A percentile compares a stretch with the other conserved stretches of the same genome.
These are phyloP conservation scores for Platycheirus rosarum DNA, from an alignment of 2,888 invertebrate species.

Conservation along the genomic window DNA sequence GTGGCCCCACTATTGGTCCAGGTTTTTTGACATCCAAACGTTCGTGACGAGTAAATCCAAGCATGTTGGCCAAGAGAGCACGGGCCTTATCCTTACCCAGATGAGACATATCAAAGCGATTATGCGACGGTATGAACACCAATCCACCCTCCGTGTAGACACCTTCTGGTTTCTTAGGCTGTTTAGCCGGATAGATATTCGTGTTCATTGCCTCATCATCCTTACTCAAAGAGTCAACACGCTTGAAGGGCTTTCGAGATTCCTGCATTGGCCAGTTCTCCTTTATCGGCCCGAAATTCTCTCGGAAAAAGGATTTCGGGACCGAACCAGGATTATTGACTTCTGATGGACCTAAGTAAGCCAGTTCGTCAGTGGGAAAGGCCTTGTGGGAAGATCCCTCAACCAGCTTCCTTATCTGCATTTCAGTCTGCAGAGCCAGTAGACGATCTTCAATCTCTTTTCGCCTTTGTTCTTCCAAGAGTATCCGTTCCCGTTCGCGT, in stretches of 20 bases:
- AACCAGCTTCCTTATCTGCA: constrained; percentile 14
- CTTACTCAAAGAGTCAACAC: constrained; percentile 76
- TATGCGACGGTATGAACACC: constrained; percentile 83
- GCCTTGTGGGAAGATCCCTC: background rate
- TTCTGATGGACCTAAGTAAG: constrained; percentile 3
- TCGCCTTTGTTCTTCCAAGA: constrained; percentile 23
- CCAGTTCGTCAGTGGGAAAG: constrained; percentile 17
- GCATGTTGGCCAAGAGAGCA: constrained; percentile 86
- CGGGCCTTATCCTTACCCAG: constrained; percentile 83
- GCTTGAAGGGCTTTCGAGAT: constrained; percentile 78
- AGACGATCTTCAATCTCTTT: constrained; percentile 32
- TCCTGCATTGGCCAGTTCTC: constrained; percentile 54
- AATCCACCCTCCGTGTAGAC: constrained; percentile 87
- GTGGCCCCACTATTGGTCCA: constrained; percentile 88
- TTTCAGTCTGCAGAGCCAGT: constrained; percentile 28
- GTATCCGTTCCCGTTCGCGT: constrained; percentile 20
- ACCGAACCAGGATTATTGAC: background rate
- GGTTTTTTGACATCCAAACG: constrained; percentile 97
- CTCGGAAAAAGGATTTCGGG: constrained; percentile 24
- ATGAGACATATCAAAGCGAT: constrained; percentile 63
- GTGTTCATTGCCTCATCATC: constrained; percentile 80
- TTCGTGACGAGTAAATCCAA: constrained; percentile 94
- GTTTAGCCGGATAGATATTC: constrained; percentile 77
- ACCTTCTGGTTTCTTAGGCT: constrained; percentile 76
- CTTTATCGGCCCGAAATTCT: constrained; percentile 24